A percentile compares a stretch with the other conserved stretches of the same genome.
Evolutionary conservation across 2,797 vertebrate species (phyloP).

Genomic region (Sebastes miniatus): DNA sequence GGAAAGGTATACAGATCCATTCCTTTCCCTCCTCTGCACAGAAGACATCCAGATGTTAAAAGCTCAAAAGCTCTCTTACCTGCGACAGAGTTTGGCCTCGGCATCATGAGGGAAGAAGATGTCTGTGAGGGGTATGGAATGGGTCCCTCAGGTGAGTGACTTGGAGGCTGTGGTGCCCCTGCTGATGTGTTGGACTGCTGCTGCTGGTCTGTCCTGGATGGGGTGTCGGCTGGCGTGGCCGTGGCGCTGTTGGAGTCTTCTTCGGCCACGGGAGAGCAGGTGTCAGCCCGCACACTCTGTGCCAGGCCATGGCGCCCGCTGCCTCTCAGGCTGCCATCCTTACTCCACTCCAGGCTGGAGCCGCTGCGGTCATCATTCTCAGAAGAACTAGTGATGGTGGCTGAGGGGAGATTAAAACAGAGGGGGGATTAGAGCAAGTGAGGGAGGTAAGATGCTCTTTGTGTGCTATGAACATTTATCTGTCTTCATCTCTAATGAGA

Average conservation of each 20-base stretch:
- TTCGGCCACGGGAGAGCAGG: slow-evolving; percentile 96
- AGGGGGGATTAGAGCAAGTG: neutral
- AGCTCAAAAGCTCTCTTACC: slow-evolving; percentile 79
- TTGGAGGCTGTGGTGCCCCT: slow-evolving; percentile 41
- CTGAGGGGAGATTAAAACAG: slow-evolving; percentile 69
- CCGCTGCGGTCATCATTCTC: slow-evolving; percentile 98
- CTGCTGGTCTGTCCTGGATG: slow-evolving; percentile 77
- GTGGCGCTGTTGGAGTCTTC: slow-evolving; percentile 84
- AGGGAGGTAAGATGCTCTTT: slow-evolving; percentile 22
- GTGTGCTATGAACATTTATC: slow-evolving; percentile 37
- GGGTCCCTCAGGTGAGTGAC: slow-evolving; percentile 84
- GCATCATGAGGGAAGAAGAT: slow-evolving; percentile 92
- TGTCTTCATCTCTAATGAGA: slow-evolving; percentile 32
- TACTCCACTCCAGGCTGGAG: slow-evolving; percentile 98
- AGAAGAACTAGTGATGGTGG: slow-evolving; percentile 98
- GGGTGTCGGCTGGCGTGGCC: slow-evolving; percentile 59
- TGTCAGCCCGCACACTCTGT: slow-evolving; percentile 87
- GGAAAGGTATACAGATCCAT: neutral
- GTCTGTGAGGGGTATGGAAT: slow-evolving; percentile 84
- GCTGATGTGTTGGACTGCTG: slow-evolving; percentile 56
- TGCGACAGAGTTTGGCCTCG: slow-evolving; percentile 98
- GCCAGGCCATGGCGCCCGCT: slow-evolving; percentile 86
- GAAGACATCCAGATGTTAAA: slow-evolving; percentile 14
- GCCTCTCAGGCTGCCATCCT: slow-evolving; percentile 91
- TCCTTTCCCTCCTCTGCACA: neutral